Conservation (phyloP, 2,797 vertebrate species). For the Brachyrhaphis roseni region DNA sequence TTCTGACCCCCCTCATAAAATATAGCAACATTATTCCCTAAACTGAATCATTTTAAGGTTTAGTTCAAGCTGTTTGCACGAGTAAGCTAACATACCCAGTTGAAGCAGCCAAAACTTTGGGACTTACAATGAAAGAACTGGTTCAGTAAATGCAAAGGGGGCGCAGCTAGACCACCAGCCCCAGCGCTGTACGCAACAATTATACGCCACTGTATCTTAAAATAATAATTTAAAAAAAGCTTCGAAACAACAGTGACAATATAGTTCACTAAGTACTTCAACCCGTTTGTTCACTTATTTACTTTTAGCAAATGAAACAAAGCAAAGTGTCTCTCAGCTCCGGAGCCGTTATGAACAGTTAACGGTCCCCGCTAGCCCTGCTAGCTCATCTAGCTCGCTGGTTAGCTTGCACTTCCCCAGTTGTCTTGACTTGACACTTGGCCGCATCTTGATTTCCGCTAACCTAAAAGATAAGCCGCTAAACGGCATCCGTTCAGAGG, state of each 20-base stretch:
- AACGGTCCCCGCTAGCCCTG: conserved; percentile 50
- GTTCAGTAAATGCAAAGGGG: neutral
- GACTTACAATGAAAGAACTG: neutral
- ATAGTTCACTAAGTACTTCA: neutral
- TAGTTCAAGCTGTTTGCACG: neutral
- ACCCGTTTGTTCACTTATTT: neutral
- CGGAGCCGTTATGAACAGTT: conserved; percentile 11
- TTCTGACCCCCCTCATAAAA: neutral
- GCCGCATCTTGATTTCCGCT: conserved; percentile 49
- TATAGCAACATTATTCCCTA: neutral
- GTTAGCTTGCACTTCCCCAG: conserved; percentile 65
- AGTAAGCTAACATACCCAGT: neutral
- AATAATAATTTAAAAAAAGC: neutral
- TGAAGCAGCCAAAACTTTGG: neutral
- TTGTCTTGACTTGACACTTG: conserved; percentile 57
- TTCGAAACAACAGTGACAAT: neutral
- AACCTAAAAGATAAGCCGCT: conserved; percentile 15
- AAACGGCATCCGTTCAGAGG: neutral
- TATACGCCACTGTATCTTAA: conserved; percentile 21
- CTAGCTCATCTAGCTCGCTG: conserved; percentile 59
- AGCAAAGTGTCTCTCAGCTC: neutral
- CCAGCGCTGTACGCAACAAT: conserved; percentile 24
- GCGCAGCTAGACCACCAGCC: conserved; percentile 18
- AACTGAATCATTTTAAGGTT: neutral
- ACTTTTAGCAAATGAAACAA: neutral